Percentiles rank a stretch among this genome's conserved stretches.
Evolutionary conservation across 1,140 invertebrate species (phyloP).

Genomic region (Drosophila kohkoa): DNA sequence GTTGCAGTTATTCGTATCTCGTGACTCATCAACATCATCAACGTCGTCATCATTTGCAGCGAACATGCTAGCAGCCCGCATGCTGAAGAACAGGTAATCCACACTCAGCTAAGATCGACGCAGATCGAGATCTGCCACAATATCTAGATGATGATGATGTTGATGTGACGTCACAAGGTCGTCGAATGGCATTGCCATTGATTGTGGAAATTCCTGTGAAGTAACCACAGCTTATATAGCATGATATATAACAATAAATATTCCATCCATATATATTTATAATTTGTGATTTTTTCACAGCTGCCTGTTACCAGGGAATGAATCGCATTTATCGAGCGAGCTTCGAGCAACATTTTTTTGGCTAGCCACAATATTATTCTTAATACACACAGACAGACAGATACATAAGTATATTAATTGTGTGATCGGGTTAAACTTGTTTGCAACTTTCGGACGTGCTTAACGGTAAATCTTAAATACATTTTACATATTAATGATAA

Average conservation of each 20-base stretch:
- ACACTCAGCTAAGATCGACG: constrained; percentile 27
- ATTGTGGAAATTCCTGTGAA: constrained; percentile 72
- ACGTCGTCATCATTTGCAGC: constrained; percentile 2
- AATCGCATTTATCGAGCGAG: constrained; percentile 24
- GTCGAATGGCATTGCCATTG: constrained; percentile 60
- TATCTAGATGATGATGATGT: constrained; percentile 20
- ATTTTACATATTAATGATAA: constrained; percentile 53
- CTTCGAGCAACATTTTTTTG: constrained; percentile 50
- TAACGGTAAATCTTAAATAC: constrained; percentile 77
- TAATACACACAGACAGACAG: constrained; percentile 1
- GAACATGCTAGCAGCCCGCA: constrained; percentile 23
- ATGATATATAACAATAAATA: constrained; percentile 37
- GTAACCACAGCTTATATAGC: constrained; percentile 35
- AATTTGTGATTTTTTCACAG: constrained; percentile 44
- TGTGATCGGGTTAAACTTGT: constrained; percentile 73
- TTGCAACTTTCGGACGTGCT: constrained; percentile 47
- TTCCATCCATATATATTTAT: constrained; percentile 25
- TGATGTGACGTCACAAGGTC: constrained; percentile 73
- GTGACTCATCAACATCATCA: constrained; percentile 34
- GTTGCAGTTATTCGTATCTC: constrained; percentile 6
- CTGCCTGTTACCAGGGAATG: constrained; percentile 57
- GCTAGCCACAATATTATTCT: constrained; percentile 40
- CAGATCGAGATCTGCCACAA: constrained; percentile 30
- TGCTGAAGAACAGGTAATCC: constrained; percentile 53
- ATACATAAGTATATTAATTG: constrained; percentile 18